Conservation (phyloP, 2,797 vertebrate genomes). For the Eremophila alpestris region DNA sequence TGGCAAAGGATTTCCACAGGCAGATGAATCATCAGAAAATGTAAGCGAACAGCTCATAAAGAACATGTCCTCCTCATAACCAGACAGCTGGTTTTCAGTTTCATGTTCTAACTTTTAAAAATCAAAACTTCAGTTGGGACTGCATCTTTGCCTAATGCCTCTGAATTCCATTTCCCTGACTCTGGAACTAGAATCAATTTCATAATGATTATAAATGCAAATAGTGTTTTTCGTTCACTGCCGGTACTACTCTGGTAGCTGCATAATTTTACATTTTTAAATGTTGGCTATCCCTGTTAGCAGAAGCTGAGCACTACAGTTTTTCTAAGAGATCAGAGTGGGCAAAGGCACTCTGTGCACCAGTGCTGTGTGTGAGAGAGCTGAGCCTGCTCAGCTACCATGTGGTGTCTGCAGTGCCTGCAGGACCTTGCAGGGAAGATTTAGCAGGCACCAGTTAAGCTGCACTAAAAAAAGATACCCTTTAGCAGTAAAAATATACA, state of each 20-base stretch:
- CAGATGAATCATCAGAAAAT: slow-evolving; percentile 46
- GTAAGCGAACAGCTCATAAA: slow-evolving; percentile 42
- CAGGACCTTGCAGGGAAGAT: background rate
- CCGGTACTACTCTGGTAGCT: background rate
- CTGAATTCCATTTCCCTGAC: background rate
- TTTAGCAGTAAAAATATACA: background rate
- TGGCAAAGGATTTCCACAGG: slow-evolving; percentile 37
- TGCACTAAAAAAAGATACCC: background rate
- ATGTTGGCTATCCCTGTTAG: background rate
- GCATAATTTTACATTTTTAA: background rate
- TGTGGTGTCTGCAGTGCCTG: background rate
- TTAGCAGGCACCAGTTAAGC: background rate
- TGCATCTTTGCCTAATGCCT: background rate
- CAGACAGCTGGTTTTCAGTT: background rate
- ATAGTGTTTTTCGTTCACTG: background rate
- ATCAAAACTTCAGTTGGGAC: background rate
- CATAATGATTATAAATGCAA: background rate
- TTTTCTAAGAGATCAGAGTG: background rate
- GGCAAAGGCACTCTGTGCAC: background rate
- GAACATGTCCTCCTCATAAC: background rate
- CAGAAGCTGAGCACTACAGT: background rate
- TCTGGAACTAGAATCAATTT: background rate
- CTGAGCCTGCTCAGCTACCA: background rate
- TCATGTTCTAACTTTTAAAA: background rate
- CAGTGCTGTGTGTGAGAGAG: background rate